These are phyloP conservation scores for Cardinalis cardinalis DNA, from an alignment of 2,113 vertebrate species.

Conservation along the genomic window DNA sequence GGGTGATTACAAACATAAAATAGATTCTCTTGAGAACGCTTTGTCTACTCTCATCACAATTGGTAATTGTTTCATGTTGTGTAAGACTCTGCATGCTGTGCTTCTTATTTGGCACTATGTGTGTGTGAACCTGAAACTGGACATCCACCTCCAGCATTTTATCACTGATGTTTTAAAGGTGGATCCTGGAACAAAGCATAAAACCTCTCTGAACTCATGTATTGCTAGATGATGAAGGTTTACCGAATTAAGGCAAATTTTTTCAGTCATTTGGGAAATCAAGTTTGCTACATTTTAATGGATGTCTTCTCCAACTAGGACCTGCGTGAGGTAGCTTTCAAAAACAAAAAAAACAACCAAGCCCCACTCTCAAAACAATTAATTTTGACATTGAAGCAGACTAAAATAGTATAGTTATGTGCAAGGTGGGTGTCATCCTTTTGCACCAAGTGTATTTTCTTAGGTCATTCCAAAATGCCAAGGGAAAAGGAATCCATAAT, in stretches of 20 bases:
- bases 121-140: constrained; percentile 8
- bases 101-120: neutral
- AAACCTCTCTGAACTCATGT: neutral
- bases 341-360: neutral
- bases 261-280: neutral
- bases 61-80: constrained; percentile 52
- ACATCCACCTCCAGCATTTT: neutral
- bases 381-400: neutral
- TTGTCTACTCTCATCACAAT: constrained; percentile 45
- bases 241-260: neutral
- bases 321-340: neutral
- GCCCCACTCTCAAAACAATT: neutral
- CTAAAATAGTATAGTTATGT: neutral
- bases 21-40: constrained; percentile 60
- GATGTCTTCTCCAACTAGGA: neutral
- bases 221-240: neutral
- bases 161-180: neutral
- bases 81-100: constrained; percentile 9
- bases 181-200: neutral
- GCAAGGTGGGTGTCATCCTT: neutral
- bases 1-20: constrained; percentile 62
- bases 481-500: neutral
- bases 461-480: neutral
- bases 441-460: neutral
- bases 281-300: neutral